Base-by-base conservation (phyloP, 2,888 invertebrate species). In the Tipula confusa region DNA sequence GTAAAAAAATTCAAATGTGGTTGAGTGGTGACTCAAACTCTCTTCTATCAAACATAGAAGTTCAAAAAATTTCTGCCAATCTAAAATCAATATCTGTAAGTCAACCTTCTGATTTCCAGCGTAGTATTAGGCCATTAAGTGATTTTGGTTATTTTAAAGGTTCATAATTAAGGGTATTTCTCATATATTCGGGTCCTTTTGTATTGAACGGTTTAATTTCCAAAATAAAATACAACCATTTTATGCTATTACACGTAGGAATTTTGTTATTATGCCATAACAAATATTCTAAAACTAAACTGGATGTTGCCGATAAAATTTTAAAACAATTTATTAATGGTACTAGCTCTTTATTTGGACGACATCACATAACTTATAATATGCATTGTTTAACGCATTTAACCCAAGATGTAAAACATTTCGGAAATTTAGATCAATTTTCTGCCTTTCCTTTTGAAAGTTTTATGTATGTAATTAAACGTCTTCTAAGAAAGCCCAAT, bases 101-200 rank as follows among this genome's bases (percentile, higher is more conserved):
- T 24, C 84, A 85, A 29, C 85, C 85, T 13, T 43, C 28, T 33
- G 86, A 86, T 84, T 86, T 86, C 85, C 84, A 84, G 64, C 79
- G 86, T 84, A 83, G 83, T 83, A 86, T 86, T 33, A 84, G 86
- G 84, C 64, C 80, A 24, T 84, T 87, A n/a, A 28, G 84, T 64
- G 85, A 85, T 28, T 80, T 85, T 28, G 84, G 84, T 28, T 83
- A 84, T 36, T 86, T 85, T 84, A 86, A 87, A 84, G 86, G 85
- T 13, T 85, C 86, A 2, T 15, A 79, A 79, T 18, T 79, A 18
- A 24, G 79, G 18, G 79, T 79, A 9, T 79, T 79, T 18, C 33
- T 87, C 38, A 83, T 86, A n/a, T 86, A 87, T 81, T 84, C 84
- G 33, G 87, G 86, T 15, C 84, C 85, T 6, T 82, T 87, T 15